phyloP scores from a whole-genome alignment of 1,140 invertebrate species.

The Sinella curviseta region DNA sequence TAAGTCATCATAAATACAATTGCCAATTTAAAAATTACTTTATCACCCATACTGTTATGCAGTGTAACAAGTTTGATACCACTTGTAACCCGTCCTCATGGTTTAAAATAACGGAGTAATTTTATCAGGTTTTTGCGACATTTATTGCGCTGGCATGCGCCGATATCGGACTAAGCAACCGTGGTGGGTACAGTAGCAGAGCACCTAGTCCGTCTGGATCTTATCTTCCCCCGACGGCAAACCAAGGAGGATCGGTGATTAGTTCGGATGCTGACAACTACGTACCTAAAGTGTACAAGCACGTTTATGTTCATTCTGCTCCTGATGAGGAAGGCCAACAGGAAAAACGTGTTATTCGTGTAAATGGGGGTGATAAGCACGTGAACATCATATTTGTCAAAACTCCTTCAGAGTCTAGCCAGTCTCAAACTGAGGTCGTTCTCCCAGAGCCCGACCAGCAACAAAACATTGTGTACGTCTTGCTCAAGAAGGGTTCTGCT shows the following conservation, averaged over 20 bases:
- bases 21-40: no score
- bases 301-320: conserved; percentile 5
- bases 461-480: background rate
- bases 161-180: no score
- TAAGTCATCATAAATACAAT: no score
- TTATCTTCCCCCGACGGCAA: background rate
- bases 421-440: background rate
- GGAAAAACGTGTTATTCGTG: conserved; percentile 8
- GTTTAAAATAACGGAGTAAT: no score
- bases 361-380: background rate
- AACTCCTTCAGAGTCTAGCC: background rate
- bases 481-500: background rate
- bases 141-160: background rate
- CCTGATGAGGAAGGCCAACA: background rate
- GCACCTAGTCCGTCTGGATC: background rate
- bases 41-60: no score
- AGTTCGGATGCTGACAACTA: background rate
- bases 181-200: background rate
- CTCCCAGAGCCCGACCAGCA: background rate
- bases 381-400: conserved; percentile 6
- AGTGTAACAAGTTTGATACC: no score
- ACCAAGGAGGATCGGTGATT: background rate
- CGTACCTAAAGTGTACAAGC: background rate
- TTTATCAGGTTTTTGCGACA: background rate
- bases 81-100: no score